These are phyloP conservation scores for Stichopus chloronotus DNA, from an alignment of 35 echinoderm and acorn worm species.

Conservation along the genomic window DNA sequence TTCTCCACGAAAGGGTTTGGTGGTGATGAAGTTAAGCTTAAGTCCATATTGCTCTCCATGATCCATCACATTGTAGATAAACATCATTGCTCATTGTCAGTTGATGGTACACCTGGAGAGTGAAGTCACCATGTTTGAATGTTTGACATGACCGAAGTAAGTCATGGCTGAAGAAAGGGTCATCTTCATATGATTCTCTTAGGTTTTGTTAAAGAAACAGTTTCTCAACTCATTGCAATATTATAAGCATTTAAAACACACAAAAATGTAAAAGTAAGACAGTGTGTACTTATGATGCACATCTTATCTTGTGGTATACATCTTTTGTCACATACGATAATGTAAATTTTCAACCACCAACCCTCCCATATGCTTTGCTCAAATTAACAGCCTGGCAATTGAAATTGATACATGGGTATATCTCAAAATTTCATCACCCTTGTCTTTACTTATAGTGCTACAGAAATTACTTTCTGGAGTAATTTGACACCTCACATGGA, in stretches of 20 bases:
- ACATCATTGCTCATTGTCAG: slow-evolving; percentile 1
- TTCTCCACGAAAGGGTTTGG: background rate
- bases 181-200: slow-evolving; percentile 11
- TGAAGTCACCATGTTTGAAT: background rate
- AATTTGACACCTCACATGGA: no score
- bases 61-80: slow-evolving; percentile 50
- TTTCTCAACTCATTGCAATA: slow-evolving; percentile 46
- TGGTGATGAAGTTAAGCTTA: background rate
- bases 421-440: no score
- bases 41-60: background rate
- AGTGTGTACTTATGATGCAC: no score
- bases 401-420: no score
- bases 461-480: no score
- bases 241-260: slow-evolving; percentile 47
- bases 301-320: no score
- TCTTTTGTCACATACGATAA: no score
- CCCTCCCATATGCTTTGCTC: no score
- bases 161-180: slow-evolving; percentile 18
- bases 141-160: background rate
- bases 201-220: background rate
- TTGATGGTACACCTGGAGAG: slow-evolving; percentile 47
- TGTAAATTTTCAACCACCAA: no score
- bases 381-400: no score
- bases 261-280: background rate
- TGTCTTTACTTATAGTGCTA: no score